These are phyloP conservation scores for Calliphora vomitoria DNA, from an alignment of 2,888 invertebrate species.

Conservation along the genomic window DNA sequence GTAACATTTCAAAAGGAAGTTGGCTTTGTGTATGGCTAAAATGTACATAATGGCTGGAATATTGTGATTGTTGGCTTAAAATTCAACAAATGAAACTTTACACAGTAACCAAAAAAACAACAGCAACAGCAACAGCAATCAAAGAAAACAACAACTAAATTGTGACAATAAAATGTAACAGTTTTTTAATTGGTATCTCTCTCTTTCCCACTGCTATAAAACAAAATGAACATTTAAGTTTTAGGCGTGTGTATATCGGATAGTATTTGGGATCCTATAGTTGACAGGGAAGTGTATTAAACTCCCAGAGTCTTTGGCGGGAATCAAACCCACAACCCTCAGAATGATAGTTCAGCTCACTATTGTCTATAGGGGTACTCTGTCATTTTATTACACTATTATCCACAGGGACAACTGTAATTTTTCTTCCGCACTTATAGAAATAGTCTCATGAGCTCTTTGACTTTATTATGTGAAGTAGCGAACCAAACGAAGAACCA, in stretches of 20 bases:
- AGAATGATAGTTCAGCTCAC: too few relatives aligned
- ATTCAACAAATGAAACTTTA: slow-evolving; percentile 25
- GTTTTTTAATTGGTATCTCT: slow-evolving; percentile 69
- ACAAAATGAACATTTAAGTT: slow-evolving; percentile 20
- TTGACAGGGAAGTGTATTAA: too few relatives aligned
- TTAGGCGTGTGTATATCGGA: not conserved
- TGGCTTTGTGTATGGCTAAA: slow-evolving; percentile 11
- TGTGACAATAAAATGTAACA: slow-evolving; percentile 72
- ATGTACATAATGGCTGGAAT: slow-evolving; percentile 24
- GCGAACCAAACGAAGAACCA: too few relatives aligned
- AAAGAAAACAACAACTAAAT: slow-evolving; percentile 60
- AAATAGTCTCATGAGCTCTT: too few relatives aligned
- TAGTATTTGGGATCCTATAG: too few relatives aligned
- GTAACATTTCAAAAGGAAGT: slow-evolving; percentile 41
- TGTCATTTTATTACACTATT: too few relatives aligned
- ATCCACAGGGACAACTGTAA: too few relatives aligned
- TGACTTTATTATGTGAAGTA: too few relatives aligned
- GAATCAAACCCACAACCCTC: too few relatives aligned
- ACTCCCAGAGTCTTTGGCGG: too few relatives aligned
- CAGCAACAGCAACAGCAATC: slow-evolving; percentile 49
- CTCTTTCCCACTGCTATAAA: not conserved
- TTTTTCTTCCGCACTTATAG: too few relatives aligned
- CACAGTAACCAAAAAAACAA: slow-evolving; percentile 15
- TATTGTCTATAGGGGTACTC: too few relatives aligned
- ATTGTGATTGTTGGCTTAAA: slow-evolving; percentile 9